Conservation (phyloP, 1,140 invertebrate species). For the Camponotus pennsylvanicus region DNA sequence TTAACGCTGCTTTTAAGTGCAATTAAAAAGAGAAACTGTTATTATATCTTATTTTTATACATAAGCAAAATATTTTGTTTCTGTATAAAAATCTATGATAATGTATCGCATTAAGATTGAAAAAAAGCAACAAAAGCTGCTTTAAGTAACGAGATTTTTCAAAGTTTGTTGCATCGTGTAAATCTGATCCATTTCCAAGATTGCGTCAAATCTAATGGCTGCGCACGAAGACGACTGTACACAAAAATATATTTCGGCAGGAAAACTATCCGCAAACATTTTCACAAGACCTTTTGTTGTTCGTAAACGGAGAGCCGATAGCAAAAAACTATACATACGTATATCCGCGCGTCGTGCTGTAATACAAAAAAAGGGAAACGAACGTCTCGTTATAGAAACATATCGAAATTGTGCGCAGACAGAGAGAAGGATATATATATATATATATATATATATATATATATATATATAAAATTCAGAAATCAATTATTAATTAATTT, state of each 20-base stretch:
- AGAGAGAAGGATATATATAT: not conserved
- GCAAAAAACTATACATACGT: conserved; percentile 47
- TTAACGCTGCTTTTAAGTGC: not conserved
- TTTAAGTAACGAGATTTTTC: not conserved
- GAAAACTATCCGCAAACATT: conserved; percentile 46
- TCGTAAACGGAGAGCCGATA: conserved; percentile 39
- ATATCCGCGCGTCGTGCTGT: conserved; percentile 9
- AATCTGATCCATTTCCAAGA: conserved; percentile 46
- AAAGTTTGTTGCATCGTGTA: conserved; percentile 14
- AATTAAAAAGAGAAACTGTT: not conserved
- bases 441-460: too few species aligned
- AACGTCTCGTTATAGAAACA: conserved; percentile 55
- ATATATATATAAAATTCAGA: conserved; percentile 28
- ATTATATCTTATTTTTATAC: not conserved
- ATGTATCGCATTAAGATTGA: too few species aligned
- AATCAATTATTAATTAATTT: conserved; percentile 10
- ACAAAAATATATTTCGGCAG: conserved; percentile 52
- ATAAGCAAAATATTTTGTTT: not conserved
- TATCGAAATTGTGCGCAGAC: not conserved
- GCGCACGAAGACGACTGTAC: conserved; percentile 26
- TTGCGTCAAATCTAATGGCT: conserved; percentile 44
- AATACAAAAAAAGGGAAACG: conserved; percentile 20
- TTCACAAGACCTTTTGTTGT: conserved; percentile 59
- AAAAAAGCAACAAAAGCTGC: not conserved
- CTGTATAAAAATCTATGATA: not conserved